A percentile compares a stretch with the other conserved stretches of the same genome.
Conservation (phyloP, 2,113 vertebrate species). For the Calypte anna region DNA sequence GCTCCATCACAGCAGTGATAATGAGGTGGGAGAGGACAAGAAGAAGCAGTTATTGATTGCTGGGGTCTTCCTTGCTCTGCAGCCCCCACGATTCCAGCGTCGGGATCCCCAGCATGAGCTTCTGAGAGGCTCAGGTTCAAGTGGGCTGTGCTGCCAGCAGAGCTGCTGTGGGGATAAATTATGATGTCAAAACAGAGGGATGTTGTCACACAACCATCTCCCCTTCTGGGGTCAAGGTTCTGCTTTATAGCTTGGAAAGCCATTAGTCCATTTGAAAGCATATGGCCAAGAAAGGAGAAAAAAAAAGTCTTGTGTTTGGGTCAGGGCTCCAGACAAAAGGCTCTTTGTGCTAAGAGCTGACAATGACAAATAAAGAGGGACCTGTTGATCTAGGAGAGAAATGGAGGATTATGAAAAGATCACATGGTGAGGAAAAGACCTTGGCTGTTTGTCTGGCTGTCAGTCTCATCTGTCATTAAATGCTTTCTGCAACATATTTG, state of each 20-base stretch:
- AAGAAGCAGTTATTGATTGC: background rate
- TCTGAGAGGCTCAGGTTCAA: background rate
- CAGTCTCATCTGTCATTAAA: background rate
- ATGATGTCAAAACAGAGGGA: background rate
- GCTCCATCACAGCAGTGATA: background rate
- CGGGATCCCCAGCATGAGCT: background rate
- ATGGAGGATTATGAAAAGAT: background rate
- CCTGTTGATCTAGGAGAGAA: constrained; percentile 43
- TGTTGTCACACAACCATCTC: constrained; percentile 17
- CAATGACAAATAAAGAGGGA: constrained; percentile 50
- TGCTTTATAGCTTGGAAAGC: constrained; percentile 14
- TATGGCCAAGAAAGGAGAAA: background rate
- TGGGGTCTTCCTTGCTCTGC: background rate
- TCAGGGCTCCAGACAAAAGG: constrained; percentile 41
- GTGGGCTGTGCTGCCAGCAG: background rate
- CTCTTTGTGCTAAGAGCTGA: constrained; percentile 38
- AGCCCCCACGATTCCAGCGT: fast-evolving
- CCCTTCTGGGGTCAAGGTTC: constrained; percentile 8
- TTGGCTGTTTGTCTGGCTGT: background rate
- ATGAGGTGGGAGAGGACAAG: background rate
- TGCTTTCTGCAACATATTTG: background rate
- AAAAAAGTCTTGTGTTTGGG: background rate
- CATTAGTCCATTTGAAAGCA: background rate
- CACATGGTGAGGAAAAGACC: background rate
- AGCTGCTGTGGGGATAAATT: background rate